These are phyloP conservation scores for Linnaemya vulpina DNA, from an alignment of 2,888 invertebrate genomes.

Conservation along the genomic window DNA sequence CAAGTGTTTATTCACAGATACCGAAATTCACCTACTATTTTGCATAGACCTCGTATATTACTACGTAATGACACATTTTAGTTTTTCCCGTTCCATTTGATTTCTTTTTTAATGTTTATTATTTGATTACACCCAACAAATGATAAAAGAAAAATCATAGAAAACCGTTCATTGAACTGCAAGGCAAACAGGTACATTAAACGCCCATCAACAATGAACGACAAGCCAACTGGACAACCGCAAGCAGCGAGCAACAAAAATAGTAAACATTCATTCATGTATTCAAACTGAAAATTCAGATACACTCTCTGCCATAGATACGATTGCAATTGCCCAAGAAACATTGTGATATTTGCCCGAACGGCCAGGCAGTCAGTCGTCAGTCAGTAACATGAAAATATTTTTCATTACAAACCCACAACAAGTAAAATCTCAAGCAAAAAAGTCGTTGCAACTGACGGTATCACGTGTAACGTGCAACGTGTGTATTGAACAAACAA, in stretches of 20 bases:
- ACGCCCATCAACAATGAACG: constrained; percentile 69
- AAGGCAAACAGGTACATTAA: constrained; percentile 81
- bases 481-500: constrained; percentile 60
- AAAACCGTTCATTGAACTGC: constrained; percentile 80
- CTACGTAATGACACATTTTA: background rate
- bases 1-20: no score
- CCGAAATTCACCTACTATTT: no score
- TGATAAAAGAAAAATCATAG: constrained; percentile 47
- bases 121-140: constrained; percentile 51
- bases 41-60: background rate
- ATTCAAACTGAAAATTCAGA: constrained; percentile 34
- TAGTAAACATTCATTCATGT: constrained; percentile 51
- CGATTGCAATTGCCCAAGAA: constrained; percentile 48
- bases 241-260: constrained; percentile 34
- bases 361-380: constrained; percentile 16
- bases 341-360: constrained; percentile 27
- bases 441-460: background rate
- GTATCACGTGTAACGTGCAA: constrained; percentile 48
- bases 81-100: constrained; percentile 8
- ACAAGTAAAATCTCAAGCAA: constrained; percentile 13
- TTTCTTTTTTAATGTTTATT: constrained; percentile 15
- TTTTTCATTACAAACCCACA: constrained; percentile 59
- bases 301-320: background rate
- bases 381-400: constrained; percentile 21
- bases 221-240: constrained; percentile 57